These are phyloP conservation scores for Drosophila tsacasi DNA, from an alignment of 1,140 invertebrate species.

Conservation along the genomic window DNA sequence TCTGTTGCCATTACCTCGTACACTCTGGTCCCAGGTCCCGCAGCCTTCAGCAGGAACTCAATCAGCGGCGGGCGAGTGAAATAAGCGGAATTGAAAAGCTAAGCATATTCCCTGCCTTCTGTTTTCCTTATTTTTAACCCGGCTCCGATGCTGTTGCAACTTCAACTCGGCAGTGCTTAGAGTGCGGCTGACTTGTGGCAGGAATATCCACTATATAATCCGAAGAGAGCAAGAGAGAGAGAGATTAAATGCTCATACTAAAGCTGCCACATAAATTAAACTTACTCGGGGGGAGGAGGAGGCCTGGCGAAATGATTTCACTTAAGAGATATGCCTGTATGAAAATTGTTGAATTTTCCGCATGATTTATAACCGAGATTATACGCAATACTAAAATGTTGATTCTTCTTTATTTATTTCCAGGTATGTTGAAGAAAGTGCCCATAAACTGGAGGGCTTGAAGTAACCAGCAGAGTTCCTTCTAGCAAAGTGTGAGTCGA, in stretches of 20 bases:
- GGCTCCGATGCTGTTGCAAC: conserved; percentile 20
- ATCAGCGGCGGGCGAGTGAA: conserved; percentile 47
- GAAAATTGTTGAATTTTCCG: conserved; percentile 5
- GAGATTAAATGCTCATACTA: conserved; percentile 34
- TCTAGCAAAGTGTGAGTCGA: conserved; percentile 6
- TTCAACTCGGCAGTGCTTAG: conserved; percentile 35
- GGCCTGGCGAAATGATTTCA: conserved; percentile 11
- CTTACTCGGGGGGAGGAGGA: conserved; percentile 4
- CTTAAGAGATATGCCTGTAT: conserved; percentile 15
- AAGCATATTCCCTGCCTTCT: conserved; percentile 43
- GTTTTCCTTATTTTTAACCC: conserved; percentile 19
- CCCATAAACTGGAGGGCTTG: not conserved
- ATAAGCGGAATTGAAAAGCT: conserved; percentile 73
- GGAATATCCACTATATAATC: conserved; percentile 34
- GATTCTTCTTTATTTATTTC: conserved; percentile 28
- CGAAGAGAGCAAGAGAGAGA: conserved; percentile 8
- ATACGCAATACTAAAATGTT: conserved; percentile 27
- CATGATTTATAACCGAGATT: conserved; percentile 35
- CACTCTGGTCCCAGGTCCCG: conserved; percentile 7
- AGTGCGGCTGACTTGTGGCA: conserved; percentile 32
- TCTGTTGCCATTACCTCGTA: conserved; percentile 63
- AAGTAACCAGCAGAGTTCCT: conserved; percentile 12
- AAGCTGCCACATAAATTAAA: conserved; percentile 50
- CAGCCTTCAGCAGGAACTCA: conserved; percentile 47
- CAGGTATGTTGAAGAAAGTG: conserved; percentile 43